These are phyloP conservation scores for Drosophila leonis DNA, from an alignment of 2,888 invertebrate species.

Conservation along the genomic window DNA sequence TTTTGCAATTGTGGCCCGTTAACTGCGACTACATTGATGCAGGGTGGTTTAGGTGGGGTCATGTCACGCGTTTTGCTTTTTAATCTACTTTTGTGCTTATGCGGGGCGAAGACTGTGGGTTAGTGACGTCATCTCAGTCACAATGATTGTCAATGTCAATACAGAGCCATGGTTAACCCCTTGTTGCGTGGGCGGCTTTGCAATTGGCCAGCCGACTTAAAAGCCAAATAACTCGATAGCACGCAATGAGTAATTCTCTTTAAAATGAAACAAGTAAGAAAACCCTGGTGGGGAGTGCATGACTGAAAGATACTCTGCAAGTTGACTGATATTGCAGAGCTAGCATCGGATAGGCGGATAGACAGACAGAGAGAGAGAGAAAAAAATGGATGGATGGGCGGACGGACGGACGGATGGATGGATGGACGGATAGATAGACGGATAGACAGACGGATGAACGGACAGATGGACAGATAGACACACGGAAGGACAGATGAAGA, in stretches of 20 bases:
- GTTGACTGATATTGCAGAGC: background rate
- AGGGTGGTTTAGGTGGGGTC: conserved; percentile 1
- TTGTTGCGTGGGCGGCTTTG: conserved; percentile 30
- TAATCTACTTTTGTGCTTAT: conserved; percentile 64
- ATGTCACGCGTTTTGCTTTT: conserved; percentile 63
- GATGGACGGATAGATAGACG: background rate
- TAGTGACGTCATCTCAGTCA: conserved; percentile 63
- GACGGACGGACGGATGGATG: background rate
- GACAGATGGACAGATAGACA: background rate
- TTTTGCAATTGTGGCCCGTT: conserved; percentile 42
- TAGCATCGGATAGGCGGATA: no score
- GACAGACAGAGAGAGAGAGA: no score
- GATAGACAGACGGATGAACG: background rate
- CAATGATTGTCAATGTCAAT: conserved; percentile 74
- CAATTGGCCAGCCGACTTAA: conserved; percentile 33
- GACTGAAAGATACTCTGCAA: background rate
- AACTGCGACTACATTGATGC: conserved; percentile 39
- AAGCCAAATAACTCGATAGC: conserved; percentile 41
- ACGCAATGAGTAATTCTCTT: conserved; percentile 54
- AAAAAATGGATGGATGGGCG: no score
- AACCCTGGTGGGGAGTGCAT: background rate
- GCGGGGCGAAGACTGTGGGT: background rate
- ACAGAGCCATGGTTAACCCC: conserved; percentile 65
- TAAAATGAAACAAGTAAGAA: conserved; percentile 5
- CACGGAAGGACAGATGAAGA: background rate